phyloP scores from a whole-genome alignment of 2,797 vertebrate species.

The Heliangelus exortis region DNA sequence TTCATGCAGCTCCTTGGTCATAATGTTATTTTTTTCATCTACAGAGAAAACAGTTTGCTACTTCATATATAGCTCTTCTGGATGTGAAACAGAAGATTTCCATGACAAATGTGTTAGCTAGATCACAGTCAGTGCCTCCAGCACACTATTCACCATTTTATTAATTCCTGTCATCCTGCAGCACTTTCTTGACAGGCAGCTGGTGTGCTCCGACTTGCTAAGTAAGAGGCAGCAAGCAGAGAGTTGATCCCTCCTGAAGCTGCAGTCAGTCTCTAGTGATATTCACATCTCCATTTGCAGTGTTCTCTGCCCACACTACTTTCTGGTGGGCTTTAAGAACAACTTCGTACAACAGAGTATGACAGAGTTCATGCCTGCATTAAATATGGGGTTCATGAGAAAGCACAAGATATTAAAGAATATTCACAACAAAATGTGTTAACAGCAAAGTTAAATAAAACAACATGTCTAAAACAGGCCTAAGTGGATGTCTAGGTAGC shows the following conservation, averaged over 20 bases:
- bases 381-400: not conserved
- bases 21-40: not conserved
- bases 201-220: not conserved
- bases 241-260: not conserved
- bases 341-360: not conserved
- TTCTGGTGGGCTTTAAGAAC: not conserved
- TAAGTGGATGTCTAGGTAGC: not conserved
- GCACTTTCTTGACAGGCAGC: not conserved
- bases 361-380: not conserved
- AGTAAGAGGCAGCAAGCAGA: not conserved
- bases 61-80: not conserved
- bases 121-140: not conserved
- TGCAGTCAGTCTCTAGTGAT: not conserved
- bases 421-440: not conserved
- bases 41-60: not conserved
- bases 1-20: not conserved
- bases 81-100: not conserved
- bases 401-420: not conserved
- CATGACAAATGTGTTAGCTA: not conserved
- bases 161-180: conserved; percentile 4
- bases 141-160: not conserved
- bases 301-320: not conserved
- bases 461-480: not conserved
- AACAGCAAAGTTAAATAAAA: not conserved
- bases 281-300: fast-evolving